Conservation (phyloP, 1,140 invertebrate species). For the Thalassaphorura encarpata region DNA sequence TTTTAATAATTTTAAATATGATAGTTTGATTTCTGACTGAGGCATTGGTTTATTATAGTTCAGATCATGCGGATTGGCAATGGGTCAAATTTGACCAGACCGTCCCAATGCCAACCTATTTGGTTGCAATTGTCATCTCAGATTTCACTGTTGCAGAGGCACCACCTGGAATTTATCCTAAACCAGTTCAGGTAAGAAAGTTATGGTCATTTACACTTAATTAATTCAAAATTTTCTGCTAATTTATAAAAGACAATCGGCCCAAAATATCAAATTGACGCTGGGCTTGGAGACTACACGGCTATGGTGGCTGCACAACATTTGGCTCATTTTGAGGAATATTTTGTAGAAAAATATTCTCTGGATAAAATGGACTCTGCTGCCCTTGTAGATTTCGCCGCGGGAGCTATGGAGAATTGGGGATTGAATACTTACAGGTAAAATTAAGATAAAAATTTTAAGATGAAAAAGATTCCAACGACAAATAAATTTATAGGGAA, state of each 20-base stretch:
- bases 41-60: neutral
- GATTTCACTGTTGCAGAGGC: constrained; percentile 12
- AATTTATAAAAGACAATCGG: no score
- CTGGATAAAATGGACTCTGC: constrained; percentile 45
- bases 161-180: neutral
- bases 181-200: constrained; percentile 12
- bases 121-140: constrained; percentile 22
- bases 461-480: neutral
- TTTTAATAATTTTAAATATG: neutral
- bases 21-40: neutral
- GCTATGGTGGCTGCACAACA: constrained; percentile 41
- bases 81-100: constrained; percentile 17
- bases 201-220: constrained; percentile 10
- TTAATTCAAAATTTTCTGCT: no score
- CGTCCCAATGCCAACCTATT: constrained; percentile 12
- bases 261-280: no score
- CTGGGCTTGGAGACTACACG: constrained; percentile 38
- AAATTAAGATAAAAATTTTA: neutral
- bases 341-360: constrained; percentile 45
- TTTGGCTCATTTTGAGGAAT: constrained; percentile 44
- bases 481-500: no score
- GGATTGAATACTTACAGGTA: constrained; percentile 18
- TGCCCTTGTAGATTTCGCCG: constrained; percentile 49
- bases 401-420: constrained; percentile 41
- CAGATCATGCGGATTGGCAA: constrained; percentile 8